phyloP scores from a whole-genome alignment of 1,140 invertebrate genomes.

The Antheraea mylitta region DNA sequence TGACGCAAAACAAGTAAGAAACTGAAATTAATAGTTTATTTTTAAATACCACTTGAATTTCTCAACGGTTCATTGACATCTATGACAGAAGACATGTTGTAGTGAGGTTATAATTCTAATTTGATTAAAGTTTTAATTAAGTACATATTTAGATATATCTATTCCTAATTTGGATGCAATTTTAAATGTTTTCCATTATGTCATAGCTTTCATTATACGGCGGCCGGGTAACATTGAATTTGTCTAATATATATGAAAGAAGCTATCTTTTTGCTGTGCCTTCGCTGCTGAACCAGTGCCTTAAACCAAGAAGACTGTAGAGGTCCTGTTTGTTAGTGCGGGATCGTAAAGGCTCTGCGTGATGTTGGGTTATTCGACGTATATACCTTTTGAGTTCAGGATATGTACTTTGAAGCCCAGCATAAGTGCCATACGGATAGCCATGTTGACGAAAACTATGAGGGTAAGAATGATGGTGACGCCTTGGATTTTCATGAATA shows the following conservation, averaged over 20 bases:
- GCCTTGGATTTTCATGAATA: slow-evolving; percentile 57
- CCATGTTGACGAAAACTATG: slow-evolving; percentile 55
- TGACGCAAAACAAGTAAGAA: not conserved
- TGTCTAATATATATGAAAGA: slow-evolving; percentile 40
- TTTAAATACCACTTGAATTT: not conserved
- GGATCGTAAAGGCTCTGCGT: slow-evolving; percentile 44
- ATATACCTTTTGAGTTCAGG: slow-evolving; percentile 47
- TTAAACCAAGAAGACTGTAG: slow-evolving; percentile 64
- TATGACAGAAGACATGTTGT: not conserved
- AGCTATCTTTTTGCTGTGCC: slow-evolving; percentile 70
- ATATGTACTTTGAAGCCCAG: slow-evolving; percentile 41
- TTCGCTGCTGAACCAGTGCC: slow-evolving; percentile 72
- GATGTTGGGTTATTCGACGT: slow-evolving; percentile 45
- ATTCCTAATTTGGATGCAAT: slow-evolving; percentile 12
- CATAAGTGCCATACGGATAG: slow-evolving; percentile 38
- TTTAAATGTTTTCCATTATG: slow-evolving; percentile 27
- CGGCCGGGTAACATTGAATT: slow-evolving; percentile 75
- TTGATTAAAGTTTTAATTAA: slow-evolving; percentile 12
- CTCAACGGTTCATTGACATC: not conserved
- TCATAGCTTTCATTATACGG: slow-evolving; percentile 73
- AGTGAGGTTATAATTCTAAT: not conserved
- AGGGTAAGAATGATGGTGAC: slow-evolving; percentile 68
- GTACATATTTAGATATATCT: slow-evolving; percentile 10
- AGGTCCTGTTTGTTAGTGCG: slow-evolving; percentile 58
- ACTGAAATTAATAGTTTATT: not conserved